Conservation (phyloP, 1,140 invertebrate species). For the Schlechtendalia chinensis region DNA sequence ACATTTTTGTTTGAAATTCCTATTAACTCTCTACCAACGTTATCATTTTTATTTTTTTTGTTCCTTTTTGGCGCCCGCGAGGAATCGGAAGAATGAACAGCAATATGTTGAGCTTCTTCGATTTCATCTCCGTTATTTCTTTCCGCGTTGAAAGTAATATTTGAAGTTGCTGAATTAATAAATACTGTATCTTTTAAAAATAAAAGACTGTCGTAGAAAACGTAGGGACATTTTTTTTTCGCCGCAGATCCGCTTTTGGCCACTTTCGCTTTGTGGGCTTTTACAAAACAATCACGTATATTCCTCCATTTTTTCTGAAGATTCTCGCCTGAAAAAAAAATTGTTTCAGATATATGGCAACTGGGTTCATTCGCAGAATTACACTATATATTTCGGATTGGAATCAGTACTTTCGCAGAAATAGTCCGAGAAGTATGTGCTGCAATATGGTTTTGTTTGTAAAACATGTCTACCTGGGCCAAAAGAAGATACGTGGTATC, state of each 20-base stretch:
- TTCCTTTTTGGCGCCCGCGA: background rate
- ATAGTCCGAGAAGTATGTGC: slow-evolving; percentile 4
- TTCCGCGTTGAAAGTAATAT: background rate
- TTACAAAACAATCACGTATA: slow-evolving; percentile 23
- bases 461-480: too few relatives aligned
- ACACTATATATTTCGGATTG: too few relatives aligned
- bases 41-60: slow-evolving; percentile 21
- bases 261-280: background rate
- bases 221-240: slow-evolving; percentile 3
- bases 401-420: background rate
- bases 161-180: background rate
- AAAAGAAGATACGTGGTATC: too few relatives aligned
- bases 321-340: slow-evolving; percentile 4
- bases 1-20: background rate
- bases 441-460: too few relatives aligned
- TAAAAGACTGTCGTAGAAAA: slow-evolving; percentile 16
- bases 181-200: slow-evolving; percentile 9
- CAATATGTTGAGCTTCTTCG: background rate
- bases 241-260: background rate
- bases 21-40: background rate
- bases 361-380: slow-evolving; percentile 6
- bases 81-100: background rate
- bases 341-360: slow-evolving; percentile 17
- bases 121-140: background rate
- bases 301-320: slow-evolving; percentile 10